Conservation (phyloP, 1,140 invertebrate genomes). For the Drepana arcuata region DNA sequence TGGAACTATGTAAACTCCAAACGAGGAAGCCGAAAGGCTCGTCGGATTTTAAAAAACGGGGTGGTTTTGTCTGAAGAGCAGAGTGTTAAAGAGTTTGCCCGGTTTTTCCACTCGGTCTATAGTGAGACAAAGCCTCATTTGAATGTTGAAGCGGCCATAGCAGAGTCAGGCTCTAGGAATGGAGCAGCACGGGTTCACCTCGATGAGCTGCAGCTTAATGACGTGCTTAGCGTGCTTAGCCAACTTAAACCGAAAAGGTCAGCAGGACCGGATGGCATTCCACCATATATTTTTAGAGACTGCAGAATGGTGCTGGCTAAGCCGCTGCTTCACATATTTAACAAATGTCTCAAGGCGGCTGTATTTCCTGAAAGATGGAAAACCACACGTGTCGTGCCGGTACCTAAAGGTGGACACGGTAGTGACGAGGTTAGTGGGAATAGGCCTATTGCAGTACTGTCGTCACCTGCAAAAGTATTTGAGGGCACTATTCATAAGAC, state of each 20-base stretch:
- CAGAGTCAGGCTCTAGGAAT: neutral
- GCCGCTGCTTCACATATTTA: slow-evolving; percentile 7
- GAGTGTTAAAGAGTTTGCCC: neutral
- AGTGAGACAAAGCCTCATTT: neutral
- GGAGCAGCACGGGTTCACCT: neutral
- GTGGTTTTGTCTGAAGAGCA: neutral
- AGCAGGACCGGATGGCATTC: slow-evolving; percentile 9
- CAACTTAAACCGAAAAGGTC: slow-evolving; percentile 10
- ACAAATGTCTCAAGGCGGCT: neutral
- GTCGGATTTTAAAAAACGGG: slow-evolving; percentile 2
- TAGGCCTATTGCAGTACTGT: neutral
- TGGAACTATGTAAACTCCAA: slow-evolving; percentile 11
- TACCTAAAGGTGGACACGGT: neutral
- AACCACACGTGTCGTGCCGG: slow-evolving; percentile 1
- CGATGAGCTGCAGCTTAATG: neutral
- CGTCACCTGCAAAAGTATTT: neutral
- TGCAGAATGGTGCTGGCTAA: slow-evolving; percentile 7
- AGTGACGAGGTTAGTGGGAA: too few species aligned
- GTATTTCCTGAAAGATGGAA: slow-evolving; percentile 10
- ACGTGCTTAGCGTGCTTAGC: neutral
- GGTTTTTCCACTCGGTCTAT: slow-evolving; percentile 5
- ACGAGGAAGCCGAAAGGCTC: too few species aligned
- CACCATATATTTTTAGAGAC: slow-evolving; percentile 10
- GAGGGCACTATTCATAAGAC: neutral
- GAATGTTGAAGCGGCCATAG: neutral